Percentiles rank a stretch among this genome's conserved stretches.
Evolutionary conservation across 53 echinoderm and acorn worm species (phyloP).

Genomic region (Pentamera pediparva): DNA sequence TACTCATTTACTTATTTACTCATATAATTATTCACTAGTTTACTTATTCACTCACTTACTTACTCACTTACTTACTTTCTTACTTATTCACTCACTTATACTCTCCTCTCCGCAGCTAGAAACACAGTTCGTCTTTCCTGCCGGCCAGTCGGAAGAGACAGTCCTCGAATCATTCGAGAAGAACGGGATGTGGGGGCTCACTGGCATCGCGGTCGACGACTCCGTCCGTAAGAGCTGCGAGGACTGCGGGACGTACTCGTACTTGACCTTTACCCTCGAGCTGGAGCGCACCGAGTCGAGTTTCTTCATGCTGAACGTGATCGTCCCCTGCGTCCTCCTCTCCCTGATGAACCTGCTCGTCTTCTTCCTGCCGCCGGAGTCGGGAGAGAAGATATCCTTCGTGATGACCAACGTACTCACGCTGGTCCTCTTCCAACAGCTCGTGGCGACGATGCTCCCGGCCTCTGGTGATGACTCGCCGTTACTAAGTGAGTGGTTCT

Average conservation of each 20-base stretch:
- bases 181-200: constrained; percentile 7
- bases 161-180: neutral
- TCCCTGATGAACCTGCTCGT: constrained; percentile 21
- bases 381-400: constrained; percentile 25
- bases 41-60: too few relatives aligned
- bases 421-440: constrained; percentile 21
- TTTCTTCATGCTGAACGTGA: constrained; percentile 12
- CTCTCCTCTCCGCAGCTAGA: constrained; percentile 8
- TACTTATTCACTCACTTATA: too few relatives aligned
- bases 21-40: too few relatives aligned
- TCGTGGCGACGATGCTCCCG: constrained; percentile 30
- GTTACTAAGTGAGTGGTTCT: constrained; percentile 16
- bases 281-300: neutral
- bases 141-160: neutral
- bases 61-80: too few relatives aligned
- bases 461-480: constrained; percentile 22
- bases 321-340: constrained; percentile 3
- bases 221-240: neutral
- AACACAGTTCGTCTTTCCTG: neutral
- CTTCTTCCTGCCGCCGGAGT: constrained; percentile 24
- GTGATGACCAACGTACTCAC: constrained; percentile 27
- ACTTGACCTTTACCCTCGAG: neutral
- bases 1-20: too few relatives aligned
- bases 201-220: neutral
- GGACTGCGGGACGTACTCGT: neutral